Evolutionary conservation across 2,888 invertebrate species (phyloP).

Genomic region (Cyclophora punctaria): DNA sequence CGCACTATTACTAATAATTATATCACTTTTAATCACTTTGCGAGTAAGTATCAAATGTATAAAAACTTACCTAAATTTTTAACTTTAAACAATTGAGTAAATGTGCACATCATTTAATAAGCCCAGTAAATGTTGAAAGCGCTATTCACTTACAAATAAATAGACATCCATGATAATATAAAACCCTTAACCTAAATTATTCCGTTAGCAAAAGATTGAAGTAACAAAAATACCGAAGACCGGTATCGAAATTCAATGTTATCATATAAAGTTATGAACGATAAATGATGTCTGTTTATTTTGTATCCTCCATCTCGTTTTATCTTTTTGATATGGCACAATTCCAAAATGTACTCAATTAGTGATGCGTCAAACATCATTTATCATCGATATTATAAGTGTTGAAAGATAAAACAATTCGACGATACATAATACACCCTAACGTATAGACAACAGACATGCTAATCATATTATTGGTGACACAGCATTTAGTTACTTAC

Average conservation of each 20-base stretch:
- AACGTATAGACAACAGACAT: conserved; percentile 52
- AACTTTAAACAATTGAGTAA: conserved; percentile 64
- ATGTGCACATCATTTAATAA: conserved; percentile 58
- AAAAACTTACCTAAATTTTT: conserved; percentile 62
- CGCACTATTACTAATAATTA: conserved; percentile 55
- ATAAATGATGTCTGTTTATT: conserved; percentile 35
- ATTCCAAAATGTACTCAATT: conserved; percentile 36
- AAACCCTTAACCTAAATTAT: conserved; percentile 58
- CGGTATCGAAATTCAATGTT: conserved; percentile 10
- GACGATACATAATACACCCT: conserved; percentile 38
- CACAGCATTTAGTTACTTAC: conserved; percentile 65
- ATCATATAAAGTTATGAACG: conserved; percentile 30
- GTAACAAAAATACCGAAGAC: conserved; percentile 27
- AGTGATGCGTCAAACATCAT: conserved; percentile 31
- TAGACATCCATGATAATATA: conserved; percentile 66
- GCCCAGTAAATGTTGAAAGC: conserved; percentile 56
- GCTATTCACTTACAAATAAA: conserved; percentile 64
- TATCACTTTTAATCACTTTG: conserved; percentile 73
- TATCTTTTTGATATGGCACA: conserved; percentile 55
- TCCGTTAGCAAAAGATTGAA: conserved; percentile 42
- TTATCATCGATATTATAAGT: conserved; percentile 40
- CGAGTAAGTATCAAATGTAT: conserved; percentile 75
- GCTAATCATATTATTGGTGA: conserved; percentile 72
- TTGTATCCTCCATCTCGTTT: conserved; percentile 15
- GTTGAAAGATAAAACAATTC: conserved; percentile 33